Evolutionary conservation across 2,888 invertebrate genomes (phyloP).

Genomic region (Globia sparganii): DNA sequence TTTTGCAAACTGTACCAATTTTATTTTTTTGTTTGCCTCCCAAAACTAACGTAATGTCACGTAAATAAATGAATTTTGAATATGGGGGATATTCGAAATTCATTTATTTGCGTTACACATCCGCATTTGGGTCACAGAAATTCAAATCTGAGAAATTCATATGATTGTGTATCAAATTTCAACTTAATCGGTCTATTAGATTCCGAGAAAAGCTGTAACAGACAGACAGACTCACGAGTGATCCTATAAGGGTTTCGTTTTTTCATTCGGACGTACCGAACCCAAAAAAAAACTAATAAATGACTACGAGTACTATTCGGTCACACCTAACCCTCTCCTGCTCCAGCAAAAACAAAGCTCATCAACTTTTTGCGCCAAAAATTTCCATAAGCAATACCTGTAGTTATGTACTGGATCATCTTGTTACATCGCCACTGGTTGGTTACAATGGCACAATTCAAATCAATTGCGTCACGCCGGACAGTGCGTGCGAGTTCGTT

Average conservation of each 20-base stretch:
- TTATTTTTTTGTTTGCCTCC: background rate
- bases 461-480: conserved; percentile 55
- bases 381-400: conserved; percentile 49
- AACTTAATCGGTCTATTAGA: background rate
- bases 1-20: background rate
- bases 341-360: conserved; percentile 42
- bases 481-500: conserved; percentile 51
- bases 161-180: background rate
- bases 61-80: background rate
- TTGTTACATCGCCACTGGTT: conserved; percentile 52
- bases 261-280: background rate
- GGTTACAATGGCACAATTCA: conserved; percentile 59
- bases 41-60: background rate
- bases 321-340: conserved; percentile 33
- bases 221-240: background rate
- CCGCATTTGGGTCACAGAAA: background rate
- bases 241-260: background rate
- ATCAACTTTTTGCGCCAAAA: conserved; percentile 52
- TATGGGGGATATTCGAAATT: background rate
- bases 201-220: no score
- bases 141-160: background rate
- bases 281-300: background rate
- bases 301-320: background rate
- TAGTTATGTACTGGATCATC: conserved; percentile 54
- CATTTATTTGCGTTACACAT: background rate